phyloP scores from a whole-genome alignment of 1,140 invertebrate genomes.

The Heliconius hermathena region DNA sequence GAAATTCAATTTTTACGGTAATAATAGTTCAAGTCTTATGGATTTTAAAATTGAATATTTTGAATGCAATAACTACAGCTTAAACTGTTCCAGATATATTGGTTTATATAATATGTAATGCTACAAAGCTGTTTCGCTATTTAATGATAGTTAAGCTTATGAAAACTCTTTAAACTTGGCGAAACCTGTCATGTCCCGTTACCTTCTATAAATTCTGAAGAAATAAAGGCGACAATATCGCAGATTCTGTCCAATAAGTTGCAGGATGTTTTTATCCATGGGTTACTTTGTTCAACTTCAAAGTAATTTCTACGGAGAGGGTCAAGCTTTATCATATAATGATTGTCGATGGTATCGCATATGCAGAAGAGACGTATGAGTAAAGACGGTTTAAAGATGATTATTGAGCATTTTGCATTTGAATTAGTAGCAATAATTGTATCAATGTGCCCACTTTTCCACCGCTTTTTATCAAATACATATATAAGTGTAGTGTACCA shows the following conservation, averaged over 20 bases:
- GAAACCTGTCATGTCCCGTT: too few species aligned
- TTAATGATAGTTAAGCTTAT: background rate
- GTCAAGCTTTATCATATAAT: background rate
- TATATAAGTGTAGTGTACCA: constrained; percentile 16
- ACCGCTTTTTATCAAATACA: constrained; percentile 22
- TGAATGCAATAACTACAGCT: background rate
- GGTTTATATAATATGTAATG: background rate
- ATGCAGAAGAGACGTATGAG: background rate
- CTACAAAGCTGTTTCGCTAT: background rate
- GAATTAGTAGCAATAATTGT: background rate
- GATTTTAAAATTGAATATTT: background rate
- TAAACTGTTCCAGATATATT: background rate
- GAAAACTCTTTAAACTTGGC: too few species aligned
- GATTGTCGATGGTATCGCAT: background rate
- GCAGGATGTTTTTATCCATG: too few species aligned
- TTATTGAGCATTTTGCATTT: background rate
- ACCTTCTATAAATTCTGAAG: too few species aligned
- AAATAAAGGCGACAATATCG: too few species aligned
- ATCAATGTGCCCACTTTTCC: constrained; percentile 15
- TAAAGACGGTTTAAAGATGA: background rate
- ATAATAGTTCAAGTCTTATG: background rate
- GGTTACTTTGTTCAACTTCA: too few species aligned
- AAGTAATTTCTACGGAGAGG: background rate
- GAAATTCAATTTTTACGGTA: background rate
- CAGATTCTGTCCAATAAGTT: too few species aligned